Conservation (phyloP, 2,888 invertebrate species). For the Diarsia dahlii region DNA sequence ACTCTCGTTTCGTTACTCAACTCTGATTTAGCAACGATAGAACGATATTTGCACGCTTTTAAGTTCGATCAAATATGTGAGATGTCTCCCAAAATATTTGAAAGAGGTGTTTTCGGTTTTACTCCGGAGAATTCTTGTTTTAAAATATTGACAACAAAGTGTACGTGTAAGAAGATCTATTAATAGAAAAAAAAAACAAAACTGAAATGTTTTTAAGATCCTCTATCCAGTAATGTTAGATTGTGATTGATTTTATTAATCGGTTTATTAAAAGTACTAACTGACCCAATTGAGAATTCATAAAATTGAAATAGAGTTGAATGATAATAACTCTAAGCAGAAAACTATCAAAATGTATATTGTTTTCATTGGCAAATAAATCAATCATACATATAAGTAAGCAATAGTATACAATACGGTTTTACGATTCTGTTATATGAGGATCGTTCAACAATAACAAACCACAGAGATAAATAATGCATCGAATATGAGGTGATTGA, state of each 20-base stretch:
- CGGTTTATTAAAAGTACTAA: neutral
- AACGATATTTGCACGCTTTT: conserved; percentile 42
- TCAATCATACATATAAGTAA: conserved; percentile 23
- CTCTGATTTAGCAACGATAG: conserved; percentile 46
- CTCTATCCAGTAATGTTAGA: too few relatives aligned
- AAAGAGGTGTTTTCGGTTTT: neutral
- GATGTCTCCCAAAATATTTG: neutral
- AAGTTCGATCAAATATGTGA: conserved; percentile 8
- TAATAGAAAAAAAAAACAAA: neutral
- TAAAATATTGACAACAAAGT: neutral
- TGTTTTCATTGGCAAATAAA: conserved; percentile 32
- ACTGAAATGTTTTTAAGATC: neutral
- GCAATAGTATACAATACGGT: conserved; percentile 5
- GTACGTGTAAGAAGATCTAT: neutral
- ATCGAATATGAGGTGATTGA: conserved; percentile 1
- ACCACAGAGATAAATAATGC: conserved; percentile 19
- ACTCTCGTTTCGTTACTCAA: conserved; percentile 56
- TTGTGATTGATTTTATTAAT: neutral
- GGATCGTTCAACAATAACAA: conserved; percentile 31
- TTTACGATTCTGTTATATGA: conserved; percentile 27
- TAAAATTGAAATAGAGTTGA: conserved; percentile 14
- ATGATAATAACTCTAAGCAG: conserved; percentile 8
- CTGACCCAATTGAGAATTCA: neutral
- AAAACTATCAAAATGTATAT: conserved; percentile 5
- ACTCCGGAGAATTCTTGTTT: neutral